These are phyloP conservation scores for Habrosyne pyritoides DNA, from an alignment of 2,888 invertebrate genomes.

Conservation along the genomic window DNA sequence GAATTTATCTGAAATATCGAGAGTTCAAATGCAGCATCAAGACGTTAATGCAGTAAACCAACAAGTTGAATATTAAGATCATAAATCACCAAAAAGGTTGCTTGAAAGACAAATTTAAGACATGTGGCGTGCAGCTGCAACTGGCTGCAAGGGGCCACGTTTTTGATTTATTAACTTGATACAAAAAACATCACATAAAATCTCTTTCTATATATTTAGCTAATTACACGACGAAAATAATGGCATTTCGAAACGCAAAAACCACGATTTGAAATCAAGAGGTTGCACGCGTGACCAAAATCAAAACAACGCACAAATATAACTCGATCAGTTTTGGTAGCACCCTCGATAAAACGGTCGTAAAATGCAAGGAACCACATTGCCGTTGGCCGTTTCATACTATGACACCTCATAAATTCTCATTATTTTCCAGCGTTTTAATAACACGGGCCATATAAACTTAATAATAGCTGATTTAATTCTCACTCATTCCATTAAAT, in stretches of 20 bases:
- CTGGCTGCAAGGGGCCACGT: constrained; percentile 29
- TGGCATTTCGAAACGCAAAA: not conserved
- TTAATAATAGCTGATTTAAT: not conserved
- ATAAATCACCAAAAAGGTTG: constrained; percentile 74
- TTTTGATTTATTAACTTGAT: constrained; percentile 37
- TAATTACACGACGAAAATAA: constrained; percentile 9
- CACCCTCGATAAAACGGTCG: constrained; percentile 55
- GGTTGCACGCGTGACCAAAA: constrained; percentile 65
- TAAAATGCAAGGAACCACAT: constrained; percentile 53
- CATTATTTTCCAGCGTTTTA: constrained; percentile 31
- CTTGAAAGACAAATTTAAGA: constrained; percentile 65
- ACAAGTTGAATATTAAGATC: constrained; percentile 29
- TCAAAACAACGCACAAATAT: constrained; percentile 66
- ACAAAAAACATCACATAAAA: not conserved
- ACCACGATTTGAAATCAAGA: constrained; percentile 13
- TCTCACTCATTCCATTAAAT: not conserved
- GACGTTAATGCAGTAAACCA: constrained; percentile 20
- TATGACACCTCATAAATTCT: constrained; percentile 58
- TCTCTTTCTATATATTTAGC: not conserved
- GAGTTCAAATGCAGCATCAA: too few species aligned
- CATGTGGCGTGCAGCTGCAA: constrained; percentile 77
- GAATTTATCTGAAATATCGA: not conserved
- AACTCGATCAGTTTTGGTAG: constrained; percentile 60
- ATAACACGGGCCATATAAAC: constrained; percentile 4
- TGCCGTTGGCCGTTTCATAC: constrained; percentile 42